Evolutionary conservation across 2,797 vertebrate species (phyloP), one percentile per base, ranked within the genome.

Genomic region (Neoniphon sammara): DNA sequence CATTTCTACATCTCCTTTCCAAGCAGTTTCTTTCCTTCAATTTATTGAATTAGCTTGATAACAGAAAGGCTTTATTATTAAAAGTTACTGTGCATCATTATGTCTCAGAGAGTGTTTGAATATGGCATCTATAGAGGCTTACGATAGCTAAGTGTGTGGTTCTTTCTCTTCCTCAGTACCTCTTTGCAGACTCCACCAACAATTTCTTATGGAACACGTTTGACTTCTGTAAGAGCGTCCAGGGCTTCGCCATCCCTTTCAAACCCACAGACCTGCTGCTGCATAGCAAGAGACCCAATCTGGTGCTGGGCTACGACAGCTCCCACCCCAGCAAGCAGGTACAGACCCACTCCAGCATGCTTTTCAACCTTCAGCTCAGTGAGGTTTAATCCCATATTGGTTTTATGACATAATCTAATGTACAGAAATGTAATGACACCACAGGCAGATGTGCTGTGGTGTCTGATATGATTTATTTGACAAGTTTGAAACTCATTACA

Each of bases 261-360:
- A 94, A 94, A 82, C 97, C 97, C 0, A 95, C 95, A 0, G 98
- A 99, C 53, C 95, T 99, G 70, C 94, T 99, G 44, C 93, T 99
- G 55, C 97, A 99, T 76, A 90, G 91, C 88, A 94, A 92, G 14
- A 90, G 82, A 23, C 89, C 96, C 25, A 94, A 88, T 89, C 94
- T 99, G 47, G 95, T 98, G 49, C 81, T 99, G 59, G 98, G 96
- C 56, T 99, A 97, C 0, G 98, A 99, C 90, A 88, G 94, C 70
- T 96, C 96, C 15, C 97, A 99, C 82, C 96, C 96, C 15, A 96
- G 96, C 87, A 99, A 97, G 68, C 97, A 97, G 96, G 98, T 94
- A 81, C 47, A 39, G 20, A 5, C 21, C 4, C 1, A 14, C 55
- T 21, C 27, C 39, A 52, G 52, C 14, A 25, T 46, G 44, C 5